Base-by-base conservation (phyloP, 1,140 invertebrate species). In the Drosophila truncata region DNA sequence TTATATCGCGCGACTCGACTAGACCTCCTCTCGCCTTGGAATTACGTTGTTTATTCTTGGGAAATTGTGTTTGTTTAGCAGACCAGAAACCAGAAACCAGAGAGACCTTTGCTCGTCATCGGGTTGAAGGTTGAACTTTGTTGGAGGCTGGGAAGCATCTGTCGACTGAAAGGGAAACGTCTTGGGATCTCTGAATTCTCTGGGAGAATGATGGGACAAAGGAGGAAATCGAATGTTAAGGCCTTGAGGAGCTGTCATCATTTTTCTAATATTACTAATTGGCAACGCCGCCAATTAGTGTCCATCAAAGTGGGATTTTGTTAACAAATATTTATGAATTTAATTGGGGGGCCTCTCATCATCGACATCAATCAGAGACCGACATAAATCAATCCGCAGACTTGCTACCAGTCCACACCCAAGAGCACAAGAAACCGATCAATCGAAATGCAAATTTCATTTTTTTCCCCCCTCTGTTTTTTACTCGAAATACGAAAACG, bases 1-100 rank as follows among this genome's bases (percentile, higher is more conserved):
- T 73, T 60, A 59, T 60, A 44, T 39, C 31, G 31, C 61, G 64
- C 50, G 57, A 41, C 54, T 18, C 25, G 46, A 76, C 54, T 18
- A 18, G 46, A 76, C 35, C 74, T 70, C 54, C 25, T 49, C 54
- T 29, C 31, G 16, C 46, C 50, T 8, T 41, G 31, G 44, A 20
- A 66, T 75, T 62, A 46, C 35, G 61, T 80, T 84, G 82, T 84
- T 84, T 85, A 84, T 85, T 84, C 72, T 84, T 58, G 61, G 65
- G 29, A 63, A 81, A 78, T 57, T 65, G 39, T 82, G 46, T 83
- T 83, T 80, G 81, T 82, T 65, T 73, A 72, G 29, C 35, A 25
- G 70, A 59, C 67, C 20, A 54, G 63, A 44, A 49, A 67, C 66
- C 18, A 54, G 42, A 23, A 49, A 54, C 52, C 52, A n/a, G 33